Evolutionary conservation across 2,888 invertebrate genomes (phyloP).

Genomic region (Phasia obesa): DNA sequence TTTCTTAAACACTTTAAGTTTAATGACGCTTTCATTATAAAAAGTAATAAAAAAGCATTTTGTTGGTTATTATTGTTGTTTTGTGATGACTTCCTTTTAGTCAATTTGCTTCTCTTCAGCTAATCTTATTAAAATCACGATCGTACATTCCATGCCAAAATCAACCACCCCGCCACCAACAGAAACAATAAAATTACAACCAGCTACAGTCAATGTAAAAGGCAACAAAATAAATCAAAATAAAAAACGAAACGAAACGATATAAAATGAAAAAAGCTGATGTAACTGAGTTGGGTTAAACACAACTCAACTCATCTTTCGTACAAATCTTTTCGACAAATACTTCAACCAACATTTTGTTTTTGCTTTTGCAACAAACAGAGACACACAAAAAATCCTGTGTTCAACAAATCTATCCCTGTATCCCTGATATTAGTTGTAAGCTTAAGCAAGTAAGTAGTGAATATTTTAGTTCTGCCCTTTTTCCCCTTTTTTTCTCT

Average conservation of each 20-base stretch:
- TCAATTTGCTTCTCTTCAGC: slow-evolving; percentile 40
- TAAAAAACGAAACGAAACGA: not conserved
- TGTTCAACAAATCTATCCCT: not conserved
- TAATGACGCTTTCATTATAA: slow-evolving; percentile 58
- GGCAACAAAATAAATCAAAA: slow-evolving; percentile 35
- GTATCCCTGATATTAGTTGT: slow-evolving; percentile 5
- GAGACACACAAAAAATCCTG: not conserved
- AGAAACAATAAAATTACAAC: slow-evolving; percentile 3
- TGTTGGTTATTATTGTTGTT: slow-evolving; percentile 2
- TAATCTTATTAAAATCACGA: slow-evolving; percentile 59
- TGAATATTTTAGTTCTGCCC: slow-evolving; percentile 25
- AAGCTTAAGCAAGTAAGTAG: slow-evolving; percentile 7
- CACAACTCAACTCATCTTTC: slow-evolving; percentile 54
- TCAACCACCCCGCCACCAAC: not conserved
- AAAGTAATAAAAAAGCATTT: slow-evolving; percentile 31
- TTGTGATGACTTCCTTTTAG: slow-evolving; percentile 19
- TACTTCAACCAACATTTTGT: slow-evolving; percentile 59
- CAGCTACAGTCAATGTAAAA: slow-evolving; percentile 41
- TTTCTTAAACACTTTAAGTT: slow-evolving; percentile 54
- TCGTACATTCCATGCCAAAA: not conserved
- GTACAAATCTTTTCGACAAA: slow-evolving; percentile 64
- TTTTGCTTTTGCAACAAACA: slow-evolving; percentile 20
- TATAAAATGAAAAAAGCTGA: slow-evolving; percentile 23
- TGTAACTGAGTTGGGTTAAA: slow-evolving; percentile 35
- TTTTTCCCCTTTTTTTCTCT: not conserved